Evolutionary conservation across 2,888 invertebrate species (phyloP), one percentile per base, ranked within the genome.

Genomic region (Seira musarum): DNA sequence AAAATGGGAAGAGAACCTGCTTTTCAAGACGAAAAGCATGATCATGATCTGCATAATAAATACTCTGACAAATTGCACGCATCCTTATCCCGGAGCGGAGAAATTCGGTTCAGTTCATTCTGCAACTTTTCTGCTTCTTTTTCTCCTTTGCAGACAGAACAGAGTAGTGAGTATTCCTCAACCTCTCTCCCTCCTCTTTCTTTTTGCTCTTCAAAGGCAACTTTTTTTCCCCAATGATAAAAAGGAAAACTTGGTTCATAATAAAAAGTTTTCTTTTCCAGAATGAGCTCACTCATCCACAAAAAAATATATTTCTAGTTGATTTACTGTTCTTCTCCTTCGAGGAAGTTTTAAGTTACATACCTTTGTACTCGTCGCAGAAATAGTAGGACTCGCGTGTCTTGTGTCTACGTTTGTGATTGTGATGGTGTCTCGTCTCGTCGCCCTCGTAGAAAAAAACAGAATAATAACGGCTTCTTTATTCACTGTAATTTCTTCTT

Each of bases 31-130:
- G 40, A 40, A 40, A 57, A 57, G 57, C 40, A 40, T 40, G 57
- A 19, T 46, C 74, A 74, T 74, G 74, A 30, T 40, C 74, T 40
- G 74, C 74, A 74, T 74, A 67, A 74, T 74, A 74, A 74, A 60
- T 71, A 71, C 24, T 40, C 53, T 24, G 69, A 22, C 8, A 8
- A 49, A n/a, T 49, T 22, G 49, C 17, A 57, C 57, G 57, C 57
- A 57, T 57, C 57, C 57, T 8, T 5, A 57, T 10, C n/a, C 57
- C n/a, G n/a, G n/a, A n/a, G n/a, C n/a, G n/a, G n/a, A n/a, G n/a
- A n/a, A n/a, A n/a, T n/a, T n/a, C n/a, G n/a, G n/a, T n/a, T n/a
- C n/a, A n/a, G n/a, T n/a, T n/a, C n/a, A n/a, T 19, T n/a, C 30
- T 5, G 65, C 8, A 1, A 1, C 8, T 63, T 63, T 22, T 63